Evolutionary conservation across 2,888 invertebrate genomes (phyloP).

Genomic region (Agrochola circellaris): DNA sequence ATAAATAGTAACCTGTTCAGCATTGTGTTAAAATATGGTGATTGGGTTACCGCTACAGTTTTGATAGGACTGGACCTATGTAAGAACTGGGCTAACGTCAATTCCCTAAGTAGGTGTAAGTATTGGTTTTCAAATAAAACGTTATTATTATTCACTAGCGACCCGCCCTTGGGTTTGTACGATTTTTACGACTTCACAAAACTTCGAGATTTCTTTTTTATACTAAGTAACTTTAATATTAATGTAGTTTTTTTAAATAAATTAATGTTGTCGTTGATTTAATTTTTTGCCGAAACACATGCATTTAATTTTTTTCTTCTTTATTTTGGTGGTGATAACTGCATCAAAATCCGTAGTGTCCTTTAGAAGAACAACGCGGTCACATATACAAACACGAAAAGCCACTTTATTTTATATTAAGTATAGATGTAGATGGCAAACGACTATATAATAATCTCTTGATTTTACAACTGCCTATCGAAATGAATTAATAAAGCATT

Average conservation of each 20-base stretch:
- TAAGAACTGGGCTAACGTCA: not conserved
- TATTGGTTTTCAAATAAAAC: not conserved
- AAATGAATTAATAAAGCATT: slow-evolving; percentile 23
- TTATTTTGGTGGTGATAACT: too few relatives aligned
- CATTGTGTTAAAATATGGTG: slow-evolving; percentile 20
- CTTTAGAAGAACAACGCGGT: not conserved
- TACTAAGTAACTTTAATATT: not conserved
- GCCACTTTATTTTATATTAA: not conserved
- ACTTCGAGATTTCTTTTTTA: not conserved
- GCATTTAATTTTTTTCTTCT: too few relatives aligned
- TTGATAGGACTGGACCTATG: not conserved
- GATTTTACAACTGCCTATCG: not conserved
- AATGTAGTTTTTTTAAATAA: too few relatives aligned
- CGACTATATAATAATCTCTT: not conserved
- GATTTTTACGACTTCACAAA: not conserved
- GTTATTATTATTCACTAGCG: not conserved
- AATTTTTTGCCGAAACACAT: too few relatives aligned
- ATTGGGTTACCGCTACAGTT: not conserved
- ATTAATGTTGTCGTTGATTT: too few relatives aligned
- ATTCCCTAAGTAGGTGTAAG: not conserved
- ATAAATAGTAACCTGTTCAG: slow-evolving; percentile 29
- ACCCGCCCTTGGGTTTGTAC: too few relatives aligned
- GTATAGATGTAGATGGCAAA: not conserved
- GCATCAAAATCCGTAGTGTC: not conserved
- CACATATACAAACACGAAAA: not conserved